Base-by-base conservation (phyloP, 2,888 invertebrate species). In the Agrochola litura region DNA sequence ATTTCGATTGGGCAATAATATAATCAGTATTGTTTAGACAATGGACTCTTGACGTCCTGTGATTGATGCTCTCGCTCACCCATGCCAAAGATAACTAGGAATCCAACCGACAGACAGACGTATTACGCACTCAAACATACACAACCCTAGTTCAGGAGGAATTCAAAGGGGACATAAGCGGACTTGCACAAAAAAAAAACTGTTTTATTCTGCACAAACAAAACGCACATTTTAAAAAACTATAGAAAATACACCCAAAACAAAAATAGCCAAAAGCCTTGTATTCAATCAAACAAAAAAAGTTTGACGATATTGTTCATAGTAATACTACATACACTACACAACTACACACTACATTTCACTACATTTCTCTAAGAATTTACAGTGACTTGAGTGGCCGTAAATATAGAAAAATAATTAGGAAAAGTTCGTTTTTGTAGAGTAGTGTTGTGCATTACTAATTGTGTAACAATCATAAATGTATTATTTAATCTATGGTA, bases 21-120 rank as follows among this genome's bases (percentile, higher is more conserved):
- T 43, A 67, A 73, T 75, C 67, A 68, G 71, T 77, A 60, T 78
- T 76, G 73, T 76, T 73, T 73, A 73, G 58, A 79, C 71, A 73
- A 75, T 73, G 66, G 68, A 52, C 66, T 66, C 78, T 75, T 86
- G 67, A 70, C 68, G 61, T 69, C 54, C 70, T 76, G 70, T 77
- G 77, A 85, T 77, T 82, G 81, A 84, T 84, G 41, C 65, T 25
- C 37, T 46, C 66, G 37, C 66, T 49, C 64, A 52, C 61, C 16
- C 25, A n/a, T 54, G 6, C 9, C 22, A n/a, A 22, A 46, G 56
- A 67, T 46, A 65, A 43, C 56, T n/a, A 14, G 16, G 43, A 54
- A 43, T 30, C 9, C n/a, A 37, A 65, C 43, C n/a, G 8, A 58
- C 5, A 43, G 5, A 16, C 6, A 16, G 6, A 6, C 14, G 25